phyloP scores from a whole-genome alignment of 2,797 vertebrate species.

The Hyperoplus immaculatus region DNA sequence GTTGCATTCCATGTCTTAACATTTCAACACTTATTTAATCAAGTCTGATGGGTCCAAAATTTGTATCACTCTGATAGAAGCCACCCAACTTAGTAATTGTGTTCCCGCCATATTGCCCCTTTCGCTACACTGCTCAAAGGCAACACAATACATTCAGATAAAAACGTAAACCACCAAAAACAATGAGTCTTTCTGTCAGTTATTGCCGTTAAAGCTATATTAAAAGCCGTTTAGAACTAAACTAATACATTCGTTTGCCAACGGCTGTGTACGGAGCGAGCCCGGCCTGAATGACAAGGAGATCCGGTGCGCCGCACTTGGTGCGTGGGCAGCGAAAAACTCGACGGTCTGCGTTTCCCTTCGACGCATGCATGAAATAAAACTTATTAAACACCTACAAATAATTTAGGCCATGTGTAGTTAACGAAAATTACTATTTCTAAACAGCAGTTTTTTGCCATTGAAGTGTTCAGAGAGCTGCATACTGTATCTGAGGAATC shows the following conservation, averaged over 20 bases:
- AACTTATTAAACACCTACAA: slow-evolving; percentile 46
- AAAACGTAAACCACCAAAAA: slow-evolving; percentile 5
- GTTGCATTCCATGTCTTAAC: slow-evolving; percentile 14
- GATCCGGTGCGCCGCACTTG: slow-evolving; percentile 70
- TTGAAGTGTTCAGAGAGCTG: slow-evolving; percentile 73
- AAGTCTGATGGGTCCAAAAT: slow-evolving; percentile 26
- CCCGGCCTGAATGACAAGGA: slow-evolving; percentile 64
- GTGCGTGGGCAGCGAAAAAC: slow-evolving; percentile 74
- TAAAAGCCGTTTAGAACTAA: neutral
- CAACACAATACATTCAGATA: slow-evolving; percentile 26
- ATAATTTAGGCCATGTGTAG: slow-evolving; percentile 34
- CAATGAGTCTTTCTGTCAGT: accelerated
- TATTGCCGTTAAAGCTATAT: neutral
- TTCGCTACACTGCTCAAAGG: slow-evolving; percentile 43
- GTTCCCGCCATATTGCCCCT: slow-evolving; percentile 86
- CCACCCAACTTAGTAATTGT: slow-evolving; percentile 68
- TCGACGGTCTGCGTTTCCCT: slow-evolving; percentile 64
- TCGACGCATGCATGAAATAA: slow-evolving; percentile 66
- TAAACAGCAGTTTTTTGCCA: slow-evolving; percentile 50
- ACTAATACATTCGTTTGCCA: neutral
- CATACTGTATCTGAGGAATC: slow-evolving; percentile 84
- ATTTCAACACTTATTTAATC: slow-evolving; percentile 30
- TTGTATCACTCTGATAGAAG: slow-evolving; percentile 40
- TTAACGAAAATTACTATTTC: slow-evolving; percentile 23
- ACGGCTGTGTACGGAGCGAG: slow-evolving; percentile 41